Evolutionary conservation across 1,140 invertebrate species (phyloP).

Genomic region (Portunus trituberculatus): DNA sequence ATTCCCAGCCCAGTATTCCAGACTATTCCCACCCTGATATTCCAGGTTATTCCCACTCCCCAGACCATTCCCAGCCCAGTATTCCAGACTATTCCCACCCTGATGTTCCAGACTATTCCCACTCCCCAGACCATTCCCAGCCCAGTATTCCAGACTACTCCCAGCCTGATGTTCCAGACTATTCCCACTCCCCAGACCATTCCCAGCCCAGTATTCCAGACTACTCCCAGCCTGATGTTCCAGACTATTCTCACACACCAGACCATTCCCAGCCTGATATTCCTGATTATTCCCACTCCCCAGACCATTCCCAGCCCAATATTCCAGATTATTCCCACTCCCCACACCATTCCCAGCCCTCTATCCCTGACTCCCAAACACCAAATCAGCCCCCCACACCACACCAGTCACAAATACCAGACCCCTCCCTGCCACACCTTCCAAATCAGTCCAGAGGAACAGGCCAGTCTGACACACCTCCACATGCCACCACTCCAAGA

Average conservation of each 20-base stretch:
- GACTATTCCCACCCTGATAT: neutral
- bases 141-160: neutral
- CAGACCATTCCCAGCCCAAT: neutral
- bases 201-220: neutral
- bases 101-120: neutral
- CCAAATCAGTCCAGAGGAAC: neutral
- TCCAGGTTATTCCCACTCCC: neutral
- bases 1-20: neutral
- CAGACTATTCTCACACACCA: neutral
- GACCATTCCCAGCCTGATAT: neutral
- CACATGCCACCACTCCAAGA: neutral
- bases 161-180: neutral
- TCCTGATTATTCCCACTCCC: neutral
- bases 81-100: neutral
- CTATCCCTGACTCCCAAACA: neutral
- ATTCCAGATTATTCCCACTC: neutral
- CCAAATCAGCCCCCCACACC: neutral
- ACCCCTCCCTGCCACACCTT: neutral
- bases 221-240: neutral
- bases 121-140: neutral
- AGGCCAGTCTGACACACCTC: neutral
- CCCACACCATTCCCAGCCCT: neutral
- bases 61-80: neutral
- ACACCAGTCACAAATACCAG: neutral
- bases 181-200: neutral